phyloP scores from a whole-genome alignment of 2,797 vertebrate genomes.

The Notolepis coatsorum region DNA sequence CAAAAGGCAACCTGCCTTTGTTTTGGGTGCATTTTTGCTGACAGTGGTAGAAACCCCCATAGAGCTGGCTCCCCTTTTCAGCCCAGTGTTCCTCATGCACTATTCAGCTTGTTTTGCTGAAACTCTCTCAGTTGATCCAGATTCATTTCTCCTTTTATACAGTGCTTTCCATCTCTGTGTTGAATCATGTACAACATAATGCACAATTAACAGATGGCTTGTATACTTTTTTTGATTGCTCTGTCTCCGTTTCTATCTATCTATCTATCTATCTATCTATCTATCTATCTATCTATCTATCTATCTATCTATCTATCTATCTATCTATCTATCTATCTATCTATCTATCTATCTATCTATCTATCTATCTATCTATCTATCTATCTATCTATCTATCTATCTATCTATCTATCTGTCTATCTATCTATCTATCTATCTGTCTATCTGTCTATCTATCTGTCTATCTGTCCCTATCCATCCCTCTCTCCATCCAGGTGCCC shows the following conservation, averaged over 20 bases:
- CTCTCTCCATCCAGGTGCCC: conserved; percentile 92
- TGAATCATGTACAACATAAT: conserved; percentile 66
- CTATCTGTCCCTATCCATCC: conserved; percentile 75
- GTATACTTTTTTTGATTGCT: conserved; percentile 44
- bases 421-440: not conserved
- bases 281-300: too few relatives aligned
- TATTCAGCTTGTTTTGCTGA: conserved; percentile 69
- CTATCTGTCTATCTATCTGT: conserved; percentile 68
- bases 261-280: not conserved
- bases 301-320: not conserved
- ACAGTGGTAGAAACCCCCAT: conserved; percentile 60
- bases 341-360: not conserved
- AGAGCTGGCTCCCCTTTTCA: conserved; percentile 48
- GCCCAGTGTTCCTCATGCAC: conserved; percentile 34
- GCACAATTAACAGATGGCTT: conserved; percentile 25
- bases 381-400: conserved; percentile 37
- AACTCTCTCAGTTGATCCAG: conserved; percentile 80
- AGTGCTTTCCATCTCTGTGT: conserved; percentile 88
- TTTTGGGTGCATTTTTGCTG: conserved; percentile 53
- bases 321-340: conserved; percentile 38
- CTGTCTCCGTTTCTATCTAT: not conserved
- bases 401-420: conserved; percentile 1
- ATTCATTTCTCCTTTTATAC: conserved; percentile 87
- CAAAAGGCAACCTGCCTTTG: conserved; percentile 68
- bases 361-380: conserved; percentile 29